phyloP scores from a whole-genome alignment of 2,888 invertebrate species.

The Cheilosia vernalis region DNA sequence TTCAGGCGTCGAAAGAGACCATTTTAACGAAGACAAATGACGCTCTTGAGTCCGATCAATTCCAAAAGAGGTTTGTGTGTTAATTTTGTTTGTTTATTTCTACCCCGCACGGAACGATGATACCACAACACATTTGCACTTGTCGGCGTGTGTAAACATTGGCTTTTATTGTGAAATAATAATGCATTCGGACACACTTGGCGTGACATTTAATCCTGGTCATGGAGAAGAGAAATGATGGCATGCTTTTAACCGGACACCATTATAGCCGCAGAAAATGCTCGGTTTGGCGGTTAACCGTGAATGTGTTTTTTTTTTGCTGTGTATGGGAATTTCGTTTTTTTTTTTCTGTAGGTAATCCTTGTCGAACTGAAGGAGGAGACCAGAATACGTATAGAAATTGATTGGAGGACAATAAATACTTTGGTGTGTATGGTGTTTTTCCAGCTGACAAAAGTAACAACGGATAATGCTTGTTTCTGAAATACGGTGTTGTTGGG shows the following conservation, averaged over 20 bases:
- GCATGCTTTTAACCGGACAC: conserved; percentile 56
- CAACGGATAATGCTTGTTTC: conserved; percentile 42
- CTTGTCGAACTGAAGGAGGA: conserved; percentile 1
- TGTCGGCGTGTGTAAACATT: conserved; percentile 57
- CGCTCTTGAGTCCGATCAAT: conserved; percentile 41
- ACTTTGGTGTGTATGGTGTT: conserved; percentile 26
- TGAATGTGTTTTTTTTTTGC: conserved; percentile 47
- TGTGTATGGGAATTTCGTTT: conserved; percentile 1
- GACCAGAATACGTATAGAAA: conserved; percentile 43
- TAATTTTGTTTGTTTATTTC: conserved; percentile 11
- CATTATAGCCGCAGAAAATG: conserved; percentile 52
- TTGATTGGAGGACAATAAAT: conserved; percentile 70
- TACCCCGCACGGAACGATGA: not conserved
- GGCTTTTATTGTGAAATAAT: conserved; percentile 70
- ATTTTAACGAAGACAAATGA: conserved; percentile 72
- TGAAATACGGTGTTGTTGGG: not conserved
- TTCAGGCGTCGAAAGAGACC: conserved; percentile 48
- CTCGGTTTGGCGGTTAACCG: conserved; percentile 59
- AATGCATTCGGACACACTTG: conserved; percentile 70
- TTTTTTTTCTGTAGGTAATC: conserved; percentile 32
- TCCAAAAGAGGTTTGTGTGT: conserved; percentile 25
- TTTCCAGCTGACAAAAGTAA: conserved; percentile 50
- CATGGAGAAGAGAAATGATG: conserved; percentile 45
- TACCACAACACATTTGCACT: conserved; percentile 29
- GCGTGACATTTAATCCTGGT: conserved; percentile 69